Evolutionary conservation across 2,113 vertebrate genomes (phyloP).

Genomic region (Serinus canaria): DNA sequence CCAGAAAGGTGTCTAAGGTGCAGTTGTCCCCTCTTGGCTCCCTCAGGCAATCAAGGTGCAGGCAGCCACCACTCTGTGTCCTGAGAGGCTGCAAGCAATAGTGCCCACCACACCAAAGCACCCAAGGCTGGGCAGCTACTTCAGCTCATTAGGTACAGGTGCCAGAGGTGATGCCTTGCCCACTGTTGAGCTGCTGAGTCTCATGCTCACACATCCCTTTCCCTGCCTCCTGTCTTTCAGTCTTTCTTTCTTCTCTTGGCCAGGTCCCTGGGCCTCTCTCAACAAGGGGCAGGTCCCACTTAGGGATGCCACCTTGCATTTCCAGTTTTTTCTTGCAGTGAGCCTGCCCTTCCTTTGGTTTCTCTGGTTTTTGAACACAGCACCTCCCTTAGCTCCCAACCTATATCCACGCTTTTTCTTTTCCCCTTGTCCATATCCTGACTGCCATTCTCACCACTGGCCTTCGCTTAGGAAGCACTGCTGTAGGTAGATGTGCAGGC

Average conservation of each 20-base stretch:
- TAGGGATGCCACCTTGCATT: not conserved
- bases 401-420: fast-evolving
- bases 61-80: fast-evolving
- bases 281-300: not conserved
- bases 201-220: not conserved
- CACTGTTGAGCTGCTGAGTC: not conserved
- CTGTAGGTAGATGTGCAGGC: conserved; percentile 10
- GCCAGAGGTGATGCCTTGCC: not conserved
- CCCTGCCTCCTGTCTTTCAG: not conserved
- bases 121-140: not conserved
- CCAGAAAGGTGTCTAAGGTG: not conserved
- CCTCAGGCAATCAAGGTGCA: not conserved
- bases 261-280: not conserved
- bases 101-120: fast-evolving
- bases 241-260: not conserved
- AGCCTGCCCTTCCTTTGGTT: fast-evolving
- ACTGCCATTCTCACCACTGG: not conserved
- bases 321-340: not conserved
- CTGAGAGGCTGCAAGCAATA: no score
- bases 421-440: not conserved
- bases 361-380: not conserved
- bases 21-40: not conserved
- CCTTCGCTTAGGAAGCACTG: not conserved
- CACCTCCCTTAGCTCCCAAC: not conserved
- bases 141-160: fast-evolving